phyloP scores from a whole-genome alignment of 2,797 vertebrate genomes.

The Fistularia tabacaria region DNA sequence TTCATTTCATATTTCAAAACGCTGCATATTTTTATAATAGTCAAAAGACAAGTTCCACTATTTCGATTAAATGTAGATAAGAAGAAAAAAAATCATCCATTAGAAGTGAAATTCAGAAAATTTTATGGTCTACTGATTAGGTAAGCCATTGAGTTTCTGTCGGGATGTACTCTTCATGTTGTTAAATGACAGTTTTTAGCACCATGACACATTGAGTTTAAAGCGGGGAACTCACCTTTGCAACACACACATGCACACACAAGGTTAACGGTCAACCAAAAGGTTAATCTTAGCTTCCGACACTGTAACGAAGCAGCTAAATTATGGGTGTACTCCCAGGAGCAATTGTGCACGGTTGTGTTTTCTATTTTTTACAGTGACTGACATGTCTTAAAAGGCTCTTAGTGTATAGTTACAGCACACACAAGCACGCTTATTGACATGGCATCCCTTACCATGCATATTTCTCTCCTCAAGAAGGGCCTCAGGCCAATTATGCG shows the following conservation, averaged over 20 bases:
- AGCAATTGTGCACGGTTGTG: slow-evolving; percentile 72
- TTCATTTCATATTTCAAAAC: too few species aligned
- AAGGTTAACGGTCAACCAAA: slow-evolving; percentile 71
- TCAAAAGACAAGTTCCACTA: too few species aligned
- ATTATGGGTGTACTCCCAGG: slow-evolving; percentile 65
- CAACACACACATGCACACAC: slow-evolving; percentile 25
- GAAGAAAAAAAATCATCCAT: too few species aligned
- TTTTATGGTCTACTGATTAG: too few species aligned
- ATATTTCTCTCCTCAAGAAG: slow-evolving; percentile 91
- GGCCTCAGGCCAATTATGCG: slow-evolving; percentile 91
- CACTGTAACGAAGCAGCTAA: slow-evolving; percentile 75
- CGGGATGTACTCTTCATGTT: too few species aligned
- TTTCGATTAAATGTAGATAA: too few species aligned
- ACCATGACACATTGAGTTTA: slow-evolving; percentile 35
- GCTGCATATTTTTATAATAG: too few species aligned
- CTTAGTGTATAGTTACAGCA: slow-evolving; percentile 66
- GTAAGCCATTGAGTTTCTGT: too few species aligned
- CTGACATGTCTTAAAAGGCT: slow-evolving; percentile 69
- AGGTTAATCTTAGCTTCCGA: slow-evolving; percentile 74
- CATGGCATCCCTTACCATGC: slow-evolving; percentile 81
- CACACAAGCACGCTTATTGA: slow-evolving; percentile 65
- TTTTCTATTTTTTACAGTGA: slow-evolving; percentile 66
- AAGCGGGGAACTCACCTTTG: slow-evolving; percentile 4
- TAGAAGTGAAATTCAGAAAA: too few species aligned
- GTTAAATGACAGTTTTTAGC: not conserved